phyloP scores from a whole-genome alignment of 2,888 invertebrate species.

The Scelioninae gen. 2 region DNA sequence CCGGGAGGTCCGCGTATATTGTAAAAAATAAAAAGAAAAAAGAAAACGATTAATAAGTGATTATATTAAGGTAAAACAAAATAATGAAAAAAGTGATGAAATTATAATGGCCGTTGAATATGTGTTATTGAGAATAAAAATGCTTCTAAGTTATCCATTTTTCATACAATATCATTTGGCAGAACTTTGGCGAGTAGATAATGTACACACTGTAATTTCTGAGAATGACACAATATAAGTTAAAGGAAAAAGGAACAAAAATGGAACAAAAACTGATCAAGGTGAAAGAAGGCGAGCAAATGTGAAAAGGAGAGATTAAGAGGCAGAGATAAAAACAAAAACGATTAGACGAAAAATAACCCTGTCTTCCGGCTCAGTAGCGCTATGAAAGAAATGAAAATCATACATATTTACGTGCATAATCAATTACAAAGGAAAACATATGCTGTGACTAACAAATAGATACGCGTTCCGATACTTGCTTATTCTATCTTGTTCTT shows the following conservation, averaged over 20 bases:
- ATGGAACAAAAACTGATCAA: constrained; percentile 55
- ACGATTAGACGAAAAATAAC: constrained; percentile 63
- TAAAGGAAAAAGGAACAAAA: constrained; percentile 48
- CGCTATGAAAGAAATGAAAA: constrained; percentile 64
- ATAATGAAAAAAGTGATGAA: constrained; percentile 67
- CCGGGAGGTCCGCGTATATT: constrained; percentile 75
- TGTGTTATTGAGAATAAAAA: constrained; percentile 66
- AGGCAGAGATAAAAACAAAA: constrained; percentile 62
- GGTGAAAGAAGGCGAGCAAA: constrained; percentile 61
- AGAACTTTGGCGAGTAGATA: constrained; percentile 67
- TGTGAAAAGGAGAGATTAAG: constrained; percentile 59
- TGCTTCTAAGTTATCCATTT: constrained; percentile 67
- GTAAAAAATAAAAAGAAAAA: constrained; percentile 65
- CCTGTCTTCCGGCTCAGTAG: constrained; percentile 74
- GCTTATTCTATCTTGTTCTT: constrained; percentile 57
- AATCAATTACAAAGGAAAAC: constrained; percentile 59
- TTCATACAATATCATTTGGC: constrained; percentile 67
- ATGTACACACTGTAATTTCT: constrained; percentile 61
- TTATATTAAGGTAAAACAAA: constrained; percentile 70
- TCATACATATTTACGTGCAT: constrained; percentile 61
- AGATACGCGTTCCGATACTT: constrained; percentile 60
- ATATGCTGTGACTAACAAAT: constrained; percentile 60
- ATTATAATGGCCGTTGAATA: constrained; percentile 69
- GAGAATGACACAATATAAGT: constrained; percentile 59
- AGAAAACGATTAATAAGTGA: constrained; percentile 72